Percentiles rank a stretch among this genome's conserved stretches.
Evolutionary conservation across 2,113 vertebrate species (phyloP).

Genomic region (Phyllostomus discolor): DNA sequence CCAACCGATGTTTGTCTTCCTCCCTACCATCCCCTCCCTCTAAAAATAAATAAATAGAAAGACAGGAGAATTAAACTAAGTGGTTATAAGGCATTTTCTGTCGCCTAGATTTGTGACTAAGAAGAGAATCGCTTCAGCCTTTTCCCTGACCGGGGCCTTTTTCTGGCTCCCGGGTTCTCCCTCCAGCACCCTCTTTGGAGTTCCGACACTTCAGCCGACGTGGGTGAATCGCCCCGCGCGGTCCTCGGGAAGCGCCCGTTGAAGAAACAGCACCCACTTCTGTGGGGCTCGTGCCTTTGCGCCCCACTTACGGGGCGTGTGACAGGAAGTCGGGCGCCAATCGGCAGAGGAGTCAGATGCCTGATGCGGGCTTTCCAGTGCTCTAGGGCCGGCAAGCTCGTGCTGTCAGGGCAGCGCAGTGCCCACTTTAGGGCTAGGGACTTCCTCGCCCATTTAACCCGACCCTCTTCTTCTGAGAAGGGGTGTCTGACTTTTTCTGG

Average conservation of each 20-base stretch:
- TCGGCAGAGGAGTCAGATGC: not conserved
- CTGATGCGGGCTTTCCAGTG: not conserved
- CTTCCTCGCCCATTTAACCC: not conserved
- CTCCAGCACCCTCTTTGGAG: not conserved
- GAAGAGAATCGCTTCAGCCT: not conserved
- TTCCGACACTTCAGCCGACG: too few species aligned
- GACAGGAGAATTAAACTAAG: not conserved
- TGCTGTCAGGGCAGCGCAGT: not conserved
- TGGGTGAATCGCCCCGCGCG: not conserved
- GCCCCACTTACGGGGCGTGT: not conserved
- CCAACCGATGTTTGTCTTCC: too few species aligned
- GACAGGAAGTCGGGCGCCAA: not conserved
- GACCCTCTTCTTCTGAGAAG: not conserved
- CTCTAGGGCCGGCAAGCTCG: not conserved
- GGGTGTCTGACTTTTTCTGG: not conserved
- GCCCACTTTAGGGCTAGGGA: not conserved
- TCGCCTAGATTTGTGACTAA: not conserved
- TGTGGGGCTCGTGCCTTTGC: not conserved
- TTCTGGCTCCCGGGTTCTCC: not conserved
- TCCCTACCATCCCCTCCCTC: too few species aligned
- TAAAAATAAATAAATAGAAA: too few species aligned
- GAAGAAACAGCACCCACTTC: not conserved
- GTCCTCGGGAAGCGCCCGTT: not conserved
- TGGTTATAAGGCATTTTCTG: not conserved
- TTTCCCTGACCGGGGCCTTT: not conserved